These are phyloP conservation scores for Aspiorhynchus laticeps DNA, from an alignment of 2,113 vertebrate species.

Conservation along the genomic window DNA sequence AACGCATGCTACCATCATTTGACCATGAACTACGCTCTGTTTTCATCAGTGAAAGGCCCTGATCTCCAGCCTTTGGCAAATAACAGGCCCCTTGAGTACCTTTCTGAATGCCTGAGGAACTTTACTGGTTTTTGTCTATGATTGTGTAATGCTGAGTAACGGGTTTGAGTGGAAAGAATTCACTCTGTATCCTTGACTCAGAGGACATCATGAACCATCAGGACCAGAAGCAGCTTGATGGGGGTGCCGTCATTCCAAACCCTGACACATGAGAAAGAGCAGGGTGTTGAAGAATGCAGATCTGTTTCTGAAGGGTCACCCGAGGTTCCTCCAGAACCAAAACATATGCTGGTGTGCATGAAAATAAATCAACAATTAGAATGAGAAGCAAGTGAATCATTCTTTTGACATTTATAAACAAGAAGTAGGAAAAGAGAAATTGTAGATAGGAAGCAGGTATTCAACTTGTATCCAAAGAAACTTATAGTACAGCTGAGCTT, in stretches of 20 bases:
- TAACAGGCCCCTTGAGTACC: neutral
- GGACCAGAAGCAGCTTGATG: neutral
- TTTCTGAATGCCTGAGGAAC: neutral
- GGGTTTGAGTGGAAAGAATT: neutral
- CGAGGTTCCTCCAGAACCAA: neutral
- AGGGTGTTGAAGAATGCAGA: neutral
- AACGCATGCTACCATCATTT: constrained; percentile 50
- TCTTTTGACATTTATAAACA: neutral
- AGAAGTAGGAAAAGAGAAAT: neutral
- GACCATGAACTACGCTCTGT: neutral
- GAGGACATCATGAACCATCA: neutral
- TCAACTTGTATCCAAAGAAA: neutral
- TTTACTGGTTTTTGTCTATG: neutral
- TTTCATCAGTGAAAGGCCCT: neutral
- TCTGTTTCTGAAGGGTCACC: neutral
- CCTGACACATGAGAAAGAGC: constrained; percentile 9
- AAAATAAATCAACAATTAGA: neutral
- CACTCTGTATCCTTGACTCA: neutral
- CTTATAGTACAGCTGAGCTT: neutral
- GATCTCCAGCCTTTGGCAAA: neutral
- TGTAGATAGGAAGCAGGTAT: neutral
- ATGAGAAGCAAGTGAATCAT: neutral
- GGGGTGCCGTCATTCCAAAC: neutral
- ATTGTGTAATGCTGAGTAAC: neutral
- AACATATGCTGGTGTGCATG: neutral